Evolutionary conservation across 2,888 invertebrate genomes (phyloP).

Genomic region (Drosophila phalerata): DNA sequence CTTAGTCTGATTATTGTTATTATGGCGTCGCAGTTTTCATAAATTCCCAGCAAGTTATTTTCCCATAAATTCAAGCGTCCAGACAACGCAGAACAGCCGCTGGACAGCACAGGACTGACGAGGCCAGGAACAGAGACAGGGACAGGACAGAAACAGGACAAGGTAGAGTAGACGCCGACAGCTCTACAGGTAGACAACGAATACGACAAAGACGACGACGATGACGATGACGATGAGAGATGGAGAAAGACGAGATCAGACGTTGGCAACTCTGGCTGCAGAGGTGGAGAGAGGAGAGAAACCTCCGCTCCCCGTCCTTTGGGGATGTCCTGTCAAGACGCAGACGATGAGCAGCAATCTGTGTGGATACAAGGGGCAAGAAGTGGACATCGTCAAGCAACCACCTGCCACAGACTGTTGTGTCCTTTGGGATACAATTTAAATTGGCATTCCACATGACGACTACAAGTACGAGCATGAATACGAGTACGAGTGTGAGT

Average conservation of each 20-base stretch:
- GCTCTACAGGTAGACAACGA: constrained; percentile 43
- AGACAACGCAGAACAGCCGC: constrained; percentile 38
- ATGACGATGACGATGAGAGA: constrained; percentile 18
- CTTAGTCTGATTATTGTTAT: constrained; percentile 82
- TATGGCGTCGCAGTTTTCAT: constrained; percentile 82
- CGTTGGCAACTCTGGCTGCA: constrained; percentile 11
- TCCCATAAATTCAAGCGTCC: constrained; percentile 73
- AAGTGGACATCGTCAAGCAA: constrained; percentile 51
- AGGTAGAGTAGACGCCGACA: constrained; percentile 39
- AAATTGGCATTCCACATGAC: constrained; percentile 80
- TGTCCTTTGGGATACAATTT: constrained; percentile 81
- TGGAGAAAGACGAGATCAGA: constrained; percentile 16
- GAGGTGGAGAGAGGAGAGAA: background rate
- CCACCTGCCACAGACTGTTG: constrained; percentile 65
- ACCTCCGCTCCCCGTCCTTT: too few relatives aligned
- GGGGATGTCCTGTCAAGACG: constrained; percentile 68
- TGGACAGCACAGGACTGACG: constrained; percentile 8
- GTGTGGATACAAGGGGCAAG: background rate
- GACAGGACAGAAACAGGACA: constrained; percentile 16
- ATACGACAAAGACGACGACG: constrained; percentile 7
- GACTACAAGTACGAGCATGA: constrained; percentile 20
- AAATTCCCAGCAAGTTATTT: constrained; percentile 81
- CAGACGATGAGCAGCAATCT: constrained; percentile 57
- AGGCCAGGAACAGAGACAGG: background rate
- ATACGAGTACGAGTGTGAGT: constrained; percentile 6